Evolutionary conservation across 2,113 vertebrate species (phyloP).

Genomic region (Pycnonotus jocosus): DNA sequence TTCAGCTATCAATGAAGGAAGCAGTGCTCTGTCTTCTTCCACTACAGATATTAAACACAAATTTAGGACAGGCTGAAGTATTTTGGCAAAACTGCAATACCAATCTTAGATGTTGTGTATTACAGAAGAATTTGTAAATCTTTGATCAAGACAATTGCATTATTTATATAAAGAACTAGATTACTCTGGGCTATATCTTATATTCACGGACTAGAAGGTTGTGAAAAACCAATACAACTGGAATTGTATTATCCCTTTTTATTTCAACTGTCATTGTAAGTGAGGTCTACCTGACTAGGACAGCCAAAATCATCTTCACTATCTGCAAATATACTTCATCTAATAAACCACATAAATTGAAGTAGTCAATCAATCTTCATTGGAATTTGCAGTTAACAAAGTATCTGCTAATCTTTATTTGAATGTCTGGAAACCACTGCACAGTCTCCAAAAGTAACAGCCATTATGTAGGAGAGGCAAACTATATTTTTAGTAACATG

Average conservation of each 20-base stretch:
- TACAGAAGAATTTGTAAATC: not conserved
- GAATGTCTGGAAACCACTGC: not conserved
- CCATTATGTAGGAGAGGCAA: not conserved
- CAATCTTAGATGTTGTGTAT: not conserved
- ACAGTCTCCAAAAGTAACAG: not conserved
- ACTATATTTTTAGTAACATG: not conserved
- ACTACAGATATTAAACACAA: not conserved
- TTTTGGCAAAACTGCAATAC: not conserved
- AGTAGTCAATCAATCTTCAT: not conserved
- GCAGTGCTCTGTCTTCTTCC: not conserved
- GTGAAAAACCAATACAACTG: not conserved
- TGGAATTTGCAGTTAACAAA: not conserved
- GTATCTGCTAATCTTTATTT: not conserved
- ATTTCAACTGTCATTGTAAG: not conserved
- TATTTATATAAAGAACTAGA: not conserved
- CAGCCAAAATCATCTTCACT: not conserved
- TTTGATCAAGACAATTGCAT: not conserved
- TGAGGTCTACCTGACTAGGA: not conserved
- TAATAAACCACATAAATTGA: not conserved
- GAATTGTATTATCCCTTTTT: not conserved
- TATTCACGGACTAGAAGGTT: not conserved
- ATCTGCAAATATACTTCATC: not conserved
- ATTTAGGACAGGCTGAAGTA: not conserved
- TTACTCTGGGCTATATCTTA: not conserved
- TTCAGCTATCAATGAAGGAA: not conserved